phyloP scores from a whole-genome alignment of 1,140 invertebrate genomes.

The Cherax quadricarinatus region DNA sequence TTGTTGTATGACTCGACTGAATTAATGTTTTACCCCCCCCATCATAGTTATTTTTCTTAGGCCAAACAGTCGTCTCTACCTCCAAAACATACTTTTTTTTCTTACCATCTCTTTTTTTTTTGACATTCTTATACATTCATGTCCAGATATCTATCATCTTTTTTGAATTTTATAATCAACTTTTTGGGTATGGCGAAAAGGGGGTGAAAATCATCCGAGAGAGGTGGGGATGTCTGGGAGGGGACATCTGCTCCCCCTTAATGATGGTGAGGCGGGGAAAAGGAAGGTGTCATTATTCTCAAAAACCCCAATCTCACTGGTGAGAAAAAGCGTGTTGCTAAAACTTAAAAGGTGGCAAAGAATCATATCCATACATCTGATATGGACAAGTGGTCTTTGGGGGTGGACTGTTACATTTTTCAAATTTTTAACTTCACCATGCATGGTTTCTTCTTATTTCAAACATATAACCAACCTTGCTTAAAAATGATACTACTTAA shows the following conservation, averaged over 20 bases:
- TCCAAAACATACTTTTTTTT: background rate
- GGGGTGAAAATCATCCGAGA: too few species aligned
- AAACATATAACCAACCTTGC: slow-evolving; percentile 27
- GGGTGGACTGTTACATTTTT: slow-evolving; percentile 29
- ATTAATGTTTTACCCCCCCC: too few species aligned
- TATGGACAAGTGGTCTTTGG: background rate
- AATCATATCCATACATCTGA: background rate
- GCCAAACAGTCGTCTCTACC: too few species aligned
- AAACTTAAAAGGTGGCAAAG: slow-evolving; percentile 33
- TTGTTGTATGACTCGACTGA: too few species aligned
- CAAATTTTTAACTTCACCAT: background rate
- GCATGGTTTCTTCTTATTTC: background rate
- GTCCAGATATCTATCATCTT: slow-evolving; percentile 27
- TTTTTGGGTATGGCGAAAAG: too few species aligned
- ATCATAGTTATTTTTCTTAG: too few species aligned
- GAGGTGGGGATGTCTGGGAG: background rate
- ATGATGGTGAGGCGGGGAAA: background rate
- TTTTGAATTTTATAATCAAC: background rate
- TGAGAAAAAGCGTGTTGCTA: background rate
- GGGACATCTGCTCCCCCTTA: background rate
- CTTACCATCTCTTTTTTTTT: slow-evolving; percentile 9
- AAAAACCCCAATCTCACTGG: background rate
- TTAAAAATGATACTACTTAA: slow-evolving; percentile 40
- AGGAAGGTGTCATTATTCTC: background rate
- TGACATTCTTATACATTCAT: slow-evolving; percentile 35